Evolutionary conservation across 2,113 vertebrate species (phyloP).

Genomic region (Tichodroma muraria): DNA sequence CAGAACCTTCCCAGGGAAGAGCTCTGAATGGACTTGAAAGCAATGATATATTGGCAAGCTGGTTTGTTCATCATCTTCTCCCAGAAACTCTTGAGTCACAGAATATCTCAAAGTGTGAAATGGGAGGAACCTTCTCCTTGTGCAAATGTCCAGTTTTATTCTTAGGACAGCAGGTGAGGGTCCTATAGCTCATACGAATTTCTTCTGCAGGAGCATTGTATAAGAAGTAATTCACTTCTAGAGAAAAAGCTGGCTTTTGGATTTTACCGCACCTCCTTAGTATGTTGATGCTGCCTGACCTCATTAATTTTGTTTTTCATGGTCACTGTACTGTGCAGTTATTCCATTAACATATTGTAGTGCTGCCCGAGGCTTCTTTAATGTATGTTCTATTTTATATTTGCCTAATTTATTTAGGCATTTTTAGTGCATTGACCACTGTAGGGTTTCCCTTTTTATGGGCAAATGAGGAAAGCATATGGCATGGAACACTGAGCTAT

Average conservation of each 20-base stretch:
- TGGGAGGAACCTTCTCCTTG: neutral
- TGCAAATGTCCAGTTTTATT: neutral
- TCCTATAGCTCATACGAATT: neutral
- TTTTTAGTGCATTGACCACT: slow-evolving; percentile 37
- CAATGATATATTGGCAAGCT: neutral
- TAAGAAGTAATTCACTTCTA: neutral
- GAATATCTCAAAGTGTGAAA: neutral
- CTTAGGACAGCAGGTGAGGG: neutral
- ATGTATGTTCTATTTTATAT: slow-evolving; percentile 30
- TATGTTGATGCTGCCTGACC: neutral
- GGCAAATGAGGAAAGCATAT: neutral
- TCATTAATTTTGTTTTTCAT: slow-evolving; percentile 55
- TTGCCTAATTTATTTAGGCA: slow-evolving; percentile 51
- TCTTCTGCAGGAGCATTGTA: neutral
- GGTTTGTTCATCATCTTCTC: neutral
- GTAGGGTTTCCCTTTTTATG: slow-evolving; percentile 1
- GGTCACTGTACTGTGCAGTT: slow-evolving; percentile 39
- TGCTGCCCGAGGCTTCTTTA: slow-evolving; percentile 7
- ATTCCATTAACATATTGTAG: slow-evolving; percentile 58
- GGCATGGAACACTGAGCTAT: neutral
- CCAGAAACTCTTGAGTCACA: neutral
- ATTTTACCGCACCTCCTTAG: neutral
- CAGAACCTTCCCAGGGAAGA: neutral
- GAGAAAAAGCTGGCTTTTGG: neutral
- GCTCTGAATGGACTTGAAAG: neutral